Base-by-base conservation (phyloP, 2,797 vertebrate genomes). In the Zenarchopterus dispar region DNA sequence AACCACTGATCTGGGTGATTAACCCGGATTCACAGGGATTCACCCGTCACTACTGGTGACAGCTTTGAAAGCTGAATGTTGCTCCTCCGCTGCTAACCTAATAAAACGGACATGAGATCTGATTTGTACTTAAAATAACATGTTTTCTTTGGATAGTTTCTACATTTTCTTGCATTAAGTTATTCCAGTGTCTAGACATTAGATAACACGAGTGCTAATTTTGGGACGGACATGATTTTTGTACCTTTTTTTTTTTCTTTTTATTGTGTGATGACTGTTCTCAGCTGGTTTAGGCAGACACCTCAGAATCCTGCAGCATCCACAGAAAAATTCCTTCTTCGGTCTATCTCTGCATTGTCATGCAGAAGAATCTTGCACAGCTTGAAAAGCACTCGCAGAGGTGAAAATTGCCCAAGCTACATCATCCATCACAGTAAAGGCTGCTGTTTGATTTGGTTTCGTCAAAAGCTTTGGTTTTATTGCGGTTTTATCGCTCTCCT, bases 401-500 rank as follows among this genome's bases (percentile, higher is more conserved):
- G 23, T 36, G 33, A 71, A 81, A 78, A 62, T 42, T 46, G 70
- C 56, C 8, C 0, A 0, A 55, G 23, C 71, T 60, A 8, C 48
- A 51, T 44, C 23, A 67, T 80, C 65, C 62, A 52, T 85, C 66
- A 74, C 56, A 59, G 65, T 45, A 71, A 72, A 52, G 39, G 42
- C 18, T 33, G 7, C 15, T 18, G 45, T 55, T 72, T 61, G 42
- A 73, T 77, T 80, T 64, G 39, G 23, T 70, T 77, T 61, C 61
- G 62, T 79, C 63, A 67, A 44, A 74, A 46, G 62, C 77, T 77
- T 73, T 21, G 11, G 11, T 71, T 81, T 78, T 67, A 33, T 70
- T 73, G 54, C 4, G 1, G 3, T 50, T 80, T 70, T 62, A 66
- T 65, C 52, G n/a, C 6, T 8, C 63, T 80, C 73, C 52, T 56